phyloP scores from a whole-genome alignment of 2,113 vertebrate genomes.

The Blennius ocellaris region DNA sequence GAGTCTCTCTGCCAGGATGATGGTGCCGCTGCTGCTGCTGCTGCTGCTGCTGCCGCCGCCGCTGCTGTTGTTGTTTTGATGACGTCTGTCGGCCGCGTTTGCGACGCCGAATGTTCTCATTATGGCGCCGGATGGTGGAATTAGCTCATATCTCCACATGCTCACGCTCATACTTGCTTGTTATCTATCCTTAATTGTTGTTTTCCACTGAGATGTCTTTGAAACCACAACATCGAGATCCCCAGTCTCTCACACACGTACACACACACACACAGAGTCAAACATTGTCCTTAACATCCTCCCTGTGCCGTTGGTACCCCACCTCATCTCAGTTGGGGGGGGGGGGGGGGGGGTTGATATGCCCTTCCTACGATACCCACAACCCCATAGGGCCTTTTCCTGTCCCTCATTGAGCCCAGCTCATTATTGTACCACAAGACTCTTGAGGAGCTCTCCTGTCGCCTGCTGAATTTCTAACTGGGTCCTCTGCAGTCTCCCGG shows the following conservation, averaged over 20 bases:
- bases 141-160: conserved; percentile 50
- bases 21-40: conserved; percentile 39
- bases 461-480: conserved; percentile 44
- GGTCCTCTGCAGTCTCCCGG: conserved; percentile 27
- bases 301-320: conserved; percentile 53
- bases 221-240: conserved; percentile 60
- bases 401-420: conserved; percentile 51
- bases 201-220: conserved; percentile 64
- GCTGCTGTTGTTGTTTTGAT: conserved; percentile 54
- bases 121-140: conserved; percentile 36
- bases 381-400: conserved; percentile 49
- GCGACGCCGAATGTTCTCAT: conserved; percentile 42
- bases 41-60: conserved; percentile 46
- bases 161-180: conserved; percentile 31
- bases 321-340: conserved; percentile 39
- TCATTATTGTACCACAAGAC: conserved; percentile 61
- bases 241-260: conserved; percentile 32
- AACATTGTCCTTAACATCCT: conserved; percentile 57
- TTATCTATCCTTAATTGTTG: conserved; percentile 69
- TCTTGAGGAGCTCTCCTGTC: conserved; percentile 35
- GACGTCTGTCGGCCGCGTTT: conserved; percentile 36
- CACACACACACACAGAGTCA: conserved; percentile 35
- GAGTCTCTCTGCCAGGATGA: conserved; percentile 29
- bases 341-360: conserved; percentile 75
- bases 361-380: conserved; percentile 53